Percentiles rank a stretch among this genome's conserved stretches.
Evolutionary conservation across 2,113 vertebrate species (phyloP).

Genomic region (Tretioscincus oriximinensis): DNA sequence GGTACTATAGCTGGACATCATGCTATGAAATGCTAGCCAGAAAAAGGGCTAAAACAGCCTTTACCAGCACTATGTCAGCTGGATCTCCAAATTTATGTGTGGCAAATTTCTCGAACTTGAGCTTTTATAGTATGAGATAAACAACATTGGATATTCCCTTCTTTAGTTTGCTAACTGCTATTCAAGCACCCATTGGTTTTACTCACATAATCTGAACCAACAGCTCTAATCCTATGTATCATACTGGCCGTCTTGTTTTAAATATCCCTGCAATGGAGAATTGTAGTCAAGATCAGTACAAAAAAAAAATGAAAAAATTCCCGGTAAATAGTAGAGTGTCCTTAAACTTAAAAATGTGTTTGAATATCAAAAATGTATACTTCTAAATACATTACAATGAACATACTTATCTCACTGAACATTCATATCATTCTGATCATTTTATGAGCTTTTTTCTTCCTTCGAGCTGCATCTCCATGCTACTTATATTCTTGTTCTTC

Average conservation of each 20-base stretch:
- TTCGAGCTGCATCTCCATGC: neutral
- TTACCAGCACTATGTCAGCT: too few species aligned
- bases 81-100: too few species aligned
- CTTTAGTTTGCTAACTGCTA: neutral
- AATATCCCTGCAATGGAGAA: slow-evolving; percentile 28
- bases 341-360: neutral
- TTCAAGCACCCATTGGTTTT: neutral
- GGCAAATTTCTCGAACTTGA: too few species aligned
- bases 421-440: neutral
- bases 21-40: too few species aligned
- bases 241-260: neutral
- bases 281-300: slow-evolving; percentile 6
- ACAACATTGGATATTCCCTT: too few species aligned
- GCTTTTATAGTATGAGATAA: too few species aligned
- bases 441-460: neutral
- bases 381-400: neutral
- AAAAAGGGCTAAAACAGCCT: too few species aligned
- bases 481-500: neutral
- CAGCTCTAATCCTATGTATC: neutral
- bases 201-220: neutral
- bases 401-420: neutral
- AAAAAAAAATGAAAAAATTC: slow-evolving; percentile 36
- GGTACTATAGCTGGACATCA: too few species aligned
- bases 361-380: neutral
- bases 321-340: slow-evolving; percentile 43